Evolutionary conservation across 1,140 invertebrate species (phyloP), one percentile per base, ranked within the genome.

Genomic region (Popillia japonica): DNA sequence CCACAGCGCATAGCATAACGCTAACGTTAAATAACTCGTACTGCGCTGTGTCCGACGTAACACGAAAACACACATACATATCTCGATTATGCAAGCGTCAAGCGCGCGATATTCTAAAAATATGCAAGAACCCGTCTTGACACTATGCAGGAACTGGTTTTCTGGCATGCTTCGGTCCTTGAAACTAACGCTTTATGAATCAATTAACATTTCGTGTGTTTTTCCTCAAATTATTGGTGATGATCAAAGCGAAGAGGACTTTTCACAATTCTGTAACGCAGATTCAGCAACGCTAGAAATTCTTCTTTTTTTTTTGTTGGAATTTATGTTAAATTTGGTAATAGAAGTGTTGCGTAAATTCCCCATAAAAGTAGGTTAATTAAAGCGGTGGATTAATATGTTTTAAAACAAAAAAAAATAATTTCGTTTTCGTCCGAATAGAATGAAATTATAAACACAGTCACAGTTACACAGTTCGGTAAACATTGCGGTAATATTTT

Each of bases 141-240:
- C 61, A 64, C 61, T 64, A 64, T 64, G 61, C 61, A 64, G 61
- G 61, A 64, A 64, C 61, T 64, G 20, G 61, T 64, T 64, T 64
- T 64, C 61, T 64, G 61, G 61, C 23, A 64, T 64, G 61, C 61
- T n/a, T 20, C 61, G 22, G 61, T 64, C 61, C 61, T 64, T 64
- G 61, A 20, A 64, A 17, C 61, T 20, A 17, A 20, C 61, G 17
- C 23, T 64, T 6, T 64, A 64, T 23, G 61, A 64, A 64, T 64
- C 22, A 64, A 64, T 64, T 64, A 64, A 64, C 61, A 64, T 64
- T 64, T 64, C 17, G 9, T 22, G 17, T 64, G 17, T 27, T 22
- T 17, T n/a, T n/a, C n/a, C n/a, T n/a, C n/a, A n/a, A n/a, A 17
- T 64, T 64, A 64, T 22, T 23, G 17, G 17, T 64, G 61, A n/a